Conservation (phyloP, 2,113 vertebrate species). For the Gyps fulvus region DNA sequence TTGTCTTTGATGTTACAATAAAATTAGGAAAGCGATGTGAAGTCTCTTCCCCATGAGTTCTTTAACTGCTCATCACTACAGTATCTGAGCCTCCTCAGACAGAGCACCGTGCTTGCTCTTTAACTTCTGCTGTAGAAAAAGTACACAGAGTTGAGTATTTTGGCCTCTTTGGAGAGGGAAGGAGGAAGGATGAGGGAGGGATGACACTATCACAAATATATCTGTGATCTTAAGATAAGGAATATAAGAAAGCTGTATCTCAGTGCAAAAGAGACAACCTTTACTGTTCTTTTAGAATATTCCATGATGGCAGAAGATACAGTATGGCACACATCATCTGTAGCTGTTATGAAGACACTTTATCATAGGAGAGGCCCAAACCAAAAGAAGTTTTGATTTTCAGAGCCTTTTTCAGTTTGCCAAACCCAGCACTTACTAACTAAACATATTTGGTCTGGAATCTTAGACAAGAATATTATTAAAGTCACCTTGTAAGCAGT, state of each 20-base stretch:
- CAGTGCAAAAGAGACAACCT: not conserved
- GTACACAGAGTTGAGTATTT: not conserved
- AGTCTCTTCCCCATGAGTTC: not conserved
- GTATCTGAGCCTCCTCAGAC: not conserved
- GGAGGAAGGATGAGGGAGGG: not conserved
- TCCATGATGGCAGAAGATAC: not conserved
- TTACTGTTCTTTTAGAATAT: not conserved
- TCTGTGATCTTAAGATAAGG: not conserved
- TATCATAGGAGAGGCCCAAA: not conserved
- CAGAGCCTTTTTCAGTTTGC: not conserved
- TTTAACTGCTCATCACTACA: not conserved
- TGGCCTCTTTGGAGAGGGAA: not conserved
- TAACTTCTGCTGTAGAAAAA: not conserved
- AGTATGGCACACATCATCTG: not conserved
- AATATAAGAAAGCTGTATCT: not conserved
- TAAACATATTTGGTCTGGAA: not conserved
- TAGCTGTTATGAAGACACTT: not conserved
- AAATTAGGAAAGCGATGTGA: not conserved
- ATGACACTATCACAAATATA: not conserved
- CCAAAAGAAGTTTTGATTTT: not conserved
- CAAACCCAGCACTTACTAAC: not conserved
- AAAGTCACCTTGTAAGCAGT: not conserved
- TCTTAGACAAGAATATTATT: not conserved
- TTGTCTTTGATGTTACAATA: not conserved
- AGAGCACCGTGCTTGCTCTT: fast-evolving